A percentile compares a stretch with the other conserved stretches of the same genome.
Conservation (phyloP, 2,888 invertebrate genomes). For the Eupithecia subumbrata region DNA sequence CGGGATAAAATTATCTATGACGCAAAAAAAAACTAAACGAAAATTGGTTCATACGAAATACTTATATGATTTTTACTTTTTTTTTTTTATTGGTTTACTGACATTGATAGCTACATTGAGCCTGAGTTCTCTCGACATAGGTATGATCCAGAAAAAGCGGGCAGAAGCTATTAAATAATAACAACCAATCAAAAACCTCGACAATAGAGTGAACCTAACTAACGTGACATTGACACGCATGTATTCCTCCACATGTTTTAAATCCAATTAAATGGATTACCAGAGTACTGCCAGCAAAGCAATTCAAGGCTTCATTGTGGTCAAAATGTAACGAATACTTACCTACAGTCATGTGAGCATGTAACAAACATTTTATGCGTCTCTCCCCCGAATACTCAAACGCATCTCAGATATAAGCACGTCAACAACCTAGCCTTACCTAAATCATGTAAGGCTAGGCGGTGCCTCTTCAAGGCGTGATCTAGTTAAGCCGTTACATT, state of each 20-base stretch:
- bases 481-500: slow-evolving; percentile 1
- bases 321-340: background rate
- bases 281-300: background rate
- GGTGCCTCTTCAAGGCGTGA: background rate
- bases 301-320: background rate
- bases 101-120: too few species aligned
- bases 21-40: too few species aligned
- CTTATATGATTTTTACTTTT: too few species aligned
- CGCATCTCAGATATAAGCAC: too few species aligned
- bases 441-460: background rate
- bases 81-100: too few species aligned
- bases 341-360: background rate
- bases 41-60: too few species aligned
- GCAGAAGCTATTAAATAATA: background rate
- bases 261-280: background rate
- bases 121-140: too few species aligned
- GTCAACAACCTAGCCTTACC: background rate
- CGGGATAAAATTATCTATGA: too few species aligned
- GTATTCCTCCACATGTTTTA: background rate
- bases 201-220: background rate
- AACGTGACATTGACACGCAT: background rate
- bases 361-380: background rate
- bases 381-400: too few species aligned
- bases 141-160: background rate
- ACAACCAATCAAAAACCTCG: background rate